Percentiles rank a stretch among this genome's conserved stretches.
phyloP scores from a whole-genome alignment of 2,113 vertebrate species.

The Motacilla tschutschensis region DNA sequence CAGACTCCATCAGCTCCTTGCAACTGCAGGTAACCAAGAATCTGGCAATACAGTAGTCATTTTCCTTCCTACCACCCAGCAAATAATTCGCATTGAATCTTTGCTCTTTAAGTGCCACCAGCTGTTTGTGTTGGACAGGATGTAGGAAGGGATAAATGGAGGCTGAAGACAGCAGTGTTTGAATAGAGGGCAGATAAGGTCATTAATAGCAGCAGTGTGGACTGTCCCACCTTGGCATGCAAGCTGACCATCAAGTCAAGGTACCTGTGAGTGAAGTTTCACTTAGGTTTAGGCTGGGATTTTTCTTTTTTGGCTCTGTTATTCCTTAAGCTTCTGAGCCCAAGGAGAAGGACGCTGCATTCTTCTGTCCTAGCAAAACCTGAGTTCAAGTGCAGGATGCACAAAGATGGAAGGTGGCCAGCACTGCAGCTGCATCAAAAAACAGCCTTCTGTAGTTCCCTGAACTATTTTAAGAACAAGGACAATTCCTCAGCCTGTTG shows the following conservation, averaged over 20 bases:
- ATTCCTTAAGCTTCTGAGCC: neutral
- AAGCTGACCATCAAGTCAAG: rapidly evolving
- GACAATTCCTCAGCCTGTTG: neutral
- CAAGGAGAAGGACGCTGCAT: neutral
- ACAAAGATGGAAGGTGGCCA: neutral
- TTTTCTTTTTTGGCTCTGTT: neutral
- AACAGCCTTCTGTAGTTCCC: neutral
- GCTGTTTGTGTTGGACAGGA: conserved; percentile 12
- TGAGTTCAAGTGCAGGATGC: neutral
- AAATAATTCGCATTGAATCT: neutral
- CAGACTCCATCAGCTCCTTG: neutral
- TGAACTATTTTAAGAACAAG: neutral
- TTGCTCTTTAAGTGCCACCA: neutral
- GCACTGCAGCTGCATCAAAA: neutral
- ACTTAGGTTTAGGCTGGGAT: neutral
- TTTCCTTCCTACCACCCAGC: neutral
- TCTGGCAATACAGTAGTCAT: neutral
- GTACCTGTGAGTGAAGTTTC: neutral
- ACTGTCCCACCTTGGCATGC: neutral
- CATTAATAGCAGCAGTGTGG: neutral
- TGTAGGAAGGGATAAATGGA: neutral
- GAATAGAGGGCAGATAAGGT: neutral
- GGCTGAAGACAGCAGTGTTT: neutral
- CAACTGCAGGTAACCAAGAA: neutral
- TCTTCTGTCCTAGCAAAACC: neutral